Conservation (phyloP, 2,113 vertebrate genomes). For the Sisor rabdophorus region DNA sequence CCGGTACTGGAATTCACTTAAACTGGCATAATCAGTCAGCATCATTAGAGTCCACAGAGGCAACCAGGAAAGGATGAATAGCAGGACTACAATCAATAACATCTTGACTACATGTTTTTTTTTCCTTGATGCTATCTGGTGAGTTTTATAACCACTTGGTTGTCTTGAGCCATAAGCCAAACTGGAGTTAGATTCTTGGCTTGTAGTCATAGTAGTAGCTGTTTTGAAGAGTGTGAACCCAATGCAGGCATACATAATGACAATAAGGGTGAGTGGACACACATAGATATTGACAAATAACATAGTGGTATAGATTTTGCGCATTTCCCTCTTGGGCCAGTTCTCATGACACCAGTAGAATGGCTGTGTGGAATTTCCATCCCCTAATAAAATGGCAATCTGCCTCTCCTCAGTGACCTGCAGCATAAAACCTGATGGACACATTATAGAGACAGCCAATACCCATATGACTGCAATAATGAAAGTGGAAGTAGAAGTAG, state of each 20-base stretch:
- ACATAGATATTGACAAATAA: constrained; percentile 88
- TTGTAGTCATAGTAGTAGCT: constrained; percentile 31
- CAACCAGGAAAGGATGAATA: constrained; percentile 90
- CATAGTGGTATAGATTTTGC: constrained; percentile 88
- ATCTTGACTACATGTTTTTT: constrained; percentile 83
- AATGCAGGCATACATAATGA: constrained; percentile 81
- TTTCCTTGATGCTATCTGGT: constrained; percentile 65
- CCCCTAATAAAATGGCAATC: constrained; percentile 70
- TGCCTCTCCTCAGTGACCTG: constrained; percentile 77
- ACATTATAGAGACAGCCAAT: constrained; percentile 81
- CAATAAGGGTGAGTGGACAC: constrained; percentile 79
- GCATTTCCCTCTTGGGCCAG: constrained; percentile 84
- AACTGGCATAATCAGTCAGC: constrained; percentile 82
- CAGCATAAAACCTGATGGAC: constrained; percentile 85
- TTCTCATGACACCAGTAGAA: constrained; percentile 88
- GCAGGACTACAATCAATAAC: constrained; percentile 79
- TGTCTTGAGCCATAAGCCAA: background rate
- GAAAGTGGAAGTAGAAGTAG: constrained; percentile 66
- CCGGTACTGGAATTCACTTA: constrained; percentile 69
- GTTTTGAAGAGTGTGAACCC: constrained; percentile 75
- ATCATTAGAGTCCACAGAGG: constrained; percentile 90
- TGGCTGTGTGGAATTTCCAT: constrained; percentile 63
- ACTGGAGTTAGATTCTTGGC: constrained; percentile 38
- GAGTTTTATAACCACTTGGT: constrained; percentile 59
- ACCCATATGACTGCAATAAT: constrained; percentile 81